Conservation (phyloP, 2,888 invertebrate species). For the Panzeria rudis region DNA sequence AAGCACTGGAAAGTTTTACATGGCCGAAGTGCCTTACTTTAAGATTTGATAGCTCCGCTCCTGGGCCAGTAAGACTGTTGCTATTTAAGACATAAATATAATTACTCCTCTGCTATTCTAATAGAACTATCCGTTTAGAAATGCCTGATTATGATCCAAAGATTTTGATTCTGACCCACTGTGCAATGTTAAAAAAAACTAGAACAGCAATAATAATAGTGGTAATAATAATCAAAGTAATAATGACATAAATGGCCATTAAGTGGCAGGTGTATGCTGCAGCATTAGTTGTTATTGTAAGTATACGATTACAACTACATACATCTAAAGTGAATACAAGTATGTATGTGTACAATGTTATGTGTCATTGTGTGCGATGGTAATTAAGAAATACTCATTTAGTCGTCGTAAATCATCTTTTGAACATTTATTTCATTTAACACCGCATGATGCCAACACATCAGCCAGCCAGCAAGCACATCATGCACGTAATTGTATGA, state of each 20-base stretch:
- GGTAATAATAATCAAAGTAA: conserved; percentile 55
- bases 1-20: too few relatives aligned
- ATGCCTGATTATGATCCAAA: too few relatives aligned
- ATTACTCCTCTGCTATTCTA: too few relatives aligned
- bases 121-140: too few relatives aligned
- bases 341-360: conserved; percentile 2
- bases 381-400: conserved; percentile 63
- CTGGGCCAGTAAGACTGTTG: too few relatives aligned
- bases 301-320: conserved; percentile 14
- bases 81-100: too few relatives aligned
- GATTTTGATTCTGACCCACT: too few relatives aligned
- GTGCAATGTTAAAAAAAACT: conserved; percentile 34
- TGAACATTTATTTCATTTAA: conserved; percentile 76
- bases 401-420: conserved; percentile 75
- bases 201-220: conserved; percentile 14
- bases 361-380: conserved; percentile 20
- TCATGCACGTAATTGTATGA: conserved; percentile 14
- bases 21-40: too few relatives aligned
- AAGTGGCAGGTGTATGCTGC: conserved; percentile 50
- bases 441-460: conserved; percentile 72
- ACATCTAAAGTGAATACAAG: background rate
- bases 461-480: too few relatives aligned
- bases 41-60: too few relatives aligned
- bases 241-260: conserved; percentile 60
- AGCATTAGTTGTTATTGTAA: conserved; percentile 22